Evolutionary conservation across 1,140 invertebrate species (phyloP).

Genomic region (Nebria ingens): DNA sequence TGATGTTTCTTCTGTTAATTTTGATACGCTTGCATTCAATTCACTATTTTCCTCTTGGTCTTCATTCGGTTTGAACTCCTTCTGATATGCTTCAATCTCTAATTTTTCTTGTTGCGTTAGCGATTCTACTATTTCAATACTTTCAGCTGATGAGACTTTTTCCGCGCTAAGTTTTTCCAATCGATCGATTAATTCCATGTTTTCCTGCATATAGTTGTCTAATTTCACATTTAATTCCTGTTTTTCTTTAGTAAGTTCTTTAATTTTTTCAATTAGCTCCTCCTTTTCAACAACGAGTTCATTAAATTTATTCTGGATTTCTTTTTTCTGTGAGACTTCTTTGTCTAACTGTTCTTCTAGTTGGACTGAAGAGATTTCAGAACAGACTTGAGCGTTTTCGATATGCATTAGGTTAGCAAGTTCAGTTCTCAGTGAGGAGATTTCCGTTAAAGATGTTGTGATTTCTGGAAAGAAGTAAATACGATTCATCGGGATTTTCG

Average conservation of each 20-base stretch:
- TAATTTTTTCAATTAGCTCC: slow-evolving; percentile 39
- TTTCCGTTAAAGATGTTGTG: slow-evolving; percentile 14
- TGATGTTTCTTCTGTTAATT: slow-evolving; percentile 41
- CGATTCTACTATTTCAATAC: slow-evolving; percentile 56
- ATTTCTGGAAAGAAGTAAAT: slow-evolving; percentile 1
- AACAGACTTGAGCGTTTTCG: slow-evolving; percentile 50
- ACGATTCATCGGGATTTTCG: too few relatives aligned
- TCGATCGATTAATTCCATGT: slow-evolving; percentile 54
- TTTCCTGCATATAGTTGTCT: slow-evolving; percentile 51
- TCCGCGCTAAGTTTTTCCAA: slow-evolving; percentile 53
- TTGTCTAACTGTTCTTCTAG: slow-evolving; percentile 55
- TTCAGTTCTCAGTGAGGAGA: slow-evolving; percentile 22
- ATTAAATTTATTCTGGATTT: slow-evolving; percentile 40
- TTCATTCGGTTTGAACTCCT: slow-evolving; percentile 24
- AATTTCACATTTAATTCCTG: slow-evolving; percentile 44
- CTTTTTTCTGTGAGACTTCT: slow-evolving; percentile 38
- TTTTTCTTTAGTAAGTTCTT: slow-evolving; percentile 46
- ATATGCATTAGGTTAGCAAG: slow-evolving; percentile 40
- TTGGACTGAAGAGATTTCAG: slow-evolving; percentile 60
- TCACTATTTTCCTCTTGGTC: slow-evolving; percentile 25
- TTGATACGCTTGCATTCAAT: slow-evolving; percentile 41
- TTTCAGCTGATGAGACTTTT: slow-evolving; percentile 55
- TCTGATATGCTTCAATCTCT: slow-evolving; percentile 43
- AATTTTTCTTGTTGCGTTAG: slow-evolving; percentile 51
- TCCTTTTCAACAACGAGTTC: slow-evolving; percentile 42